Evolutionary conservation across 2,797 vertebrate genomes (phyloP).

Genomic region (Danio aesculapii): DNA sequence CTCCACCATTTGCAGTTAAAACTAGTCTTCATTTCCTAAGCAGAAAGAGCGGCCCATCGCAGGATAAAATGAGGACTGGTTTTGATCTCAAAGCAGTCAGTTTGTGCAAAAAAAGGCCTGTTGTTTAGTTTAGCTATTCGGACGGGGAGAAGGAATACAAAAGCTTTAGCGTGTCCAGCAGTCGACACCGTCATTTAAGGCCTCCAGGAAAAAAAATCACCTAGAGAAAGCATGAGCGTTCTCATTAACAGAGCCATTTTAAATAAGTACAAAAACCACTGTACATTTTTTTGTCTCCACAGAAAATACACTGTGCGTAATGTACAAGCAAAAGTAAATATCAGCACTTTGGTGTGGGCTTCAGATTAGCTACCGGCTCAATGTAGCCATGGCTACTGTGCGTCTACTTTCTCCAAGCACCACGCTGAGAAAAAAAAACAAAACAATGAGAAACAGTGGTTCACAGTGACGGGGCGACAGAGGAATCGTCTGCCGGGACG

Average conservation of each 20-base stretch:
- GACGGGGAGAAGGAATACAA: neutral
- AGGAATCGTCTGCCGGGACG: conserved; percentile 37
- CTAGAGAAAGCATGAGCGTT: conserved; percentile 52
- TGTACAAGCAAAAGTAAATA: conserved; percentile 68
- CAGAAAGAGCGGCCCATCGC: neutral
- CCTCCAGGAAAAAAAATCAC: conserved; percentile 26
- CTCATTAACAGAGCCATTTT: conserved; percentile 48
- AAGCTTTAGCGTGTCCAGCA: conserved; percentile 33
- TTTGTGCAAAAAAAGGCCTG: conserved; percentile 30
- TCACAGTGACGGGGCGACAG: conserved; percentile 51
- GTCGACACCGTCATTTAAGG: conserved; percentile 53
- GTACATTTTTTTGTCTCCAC: conserved; percentile 47
- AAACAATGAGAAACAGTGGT: conserved; percentile 23
- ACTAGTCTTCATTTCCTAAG: neutral
- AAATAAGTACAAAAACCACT: conserved; percentile 66
- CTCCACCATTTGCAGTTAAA: neutral
- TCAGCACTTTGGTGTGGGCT: conserved; percentile 78
- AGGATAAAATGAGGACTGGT: conserved; percentile 2
- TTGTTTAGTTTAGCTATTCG: neutral
- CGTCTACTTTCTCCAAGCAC: conserved; percentile 54
- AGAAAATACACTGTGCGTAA: conserved; percentile 68
- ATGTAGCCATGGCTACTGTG: conserved; percentile 45
- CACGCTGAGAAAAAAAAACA: conserved; percentile 45
- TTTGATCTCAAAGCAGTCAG: conserved; percentile 23
- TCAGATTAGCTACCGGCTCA: conserved; percentile 58